These are phyloP conservation scores for Phenganax stokvisi DNA, from an alignment of 92 coral and sea anemone species.

Conservation along the genomic window DNA sequence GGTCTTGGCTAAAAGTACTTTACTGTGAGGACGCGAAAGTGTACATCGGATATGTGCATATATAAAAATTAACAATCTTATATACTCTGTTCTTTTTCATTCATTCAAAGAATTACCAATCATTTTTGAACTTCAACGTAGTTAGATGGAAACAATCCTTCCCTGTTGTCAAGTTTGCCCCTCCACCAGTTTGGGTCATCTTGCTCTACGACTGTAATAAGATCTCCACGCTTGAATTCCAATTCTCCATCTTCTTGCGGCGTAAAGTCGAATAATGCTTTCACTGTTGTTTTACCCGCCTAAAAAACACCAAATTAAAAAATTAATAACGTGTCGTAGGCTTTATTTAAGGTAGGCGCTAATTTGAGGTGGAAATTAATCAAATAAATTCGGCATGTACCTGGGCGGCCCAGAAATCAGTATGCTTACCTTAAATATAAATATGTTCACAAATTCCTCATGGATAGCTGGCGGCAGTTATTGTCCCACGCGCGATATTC, in stretches of 20 bases:
- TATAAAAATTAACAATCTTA: constrained; percentile 23
- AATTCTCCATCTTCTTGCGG: constrained; percentile 90
- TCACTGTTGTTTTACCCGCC: constrained; percentile 32
- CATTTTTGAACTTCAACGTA: constrained; percentile 51
- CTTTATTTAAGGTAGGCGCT: too few relatives aligned
- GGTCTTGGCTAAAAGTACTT: not conserved
- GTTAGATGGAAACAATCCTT: constrained; percentile 83
- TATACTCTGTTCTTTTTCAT: not conserved
- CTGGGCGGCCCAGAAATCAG: too few relatives aligned
- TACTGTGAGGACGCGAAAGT: not conserved
- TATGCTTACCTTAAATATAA: too few relatives aligned
- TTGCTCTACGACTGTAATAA: constrained; percentile 65
- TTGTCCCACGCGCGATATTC: too few relatives aligned
- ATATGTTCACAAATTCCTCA: too few relatives aligned
- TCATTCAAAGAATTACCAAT: not conserved
- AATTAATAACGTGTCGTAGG: too few relatives aligned
- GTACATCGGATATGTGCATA: constrained; percentile 8
- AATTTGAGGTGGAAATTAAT: too few relatives aligned
- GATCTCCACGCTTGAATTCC: constrained; percentile 68
- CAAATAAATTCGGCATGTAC: too few relatives aligned
- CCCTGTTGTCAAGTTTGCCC: constrained; percentile 56
- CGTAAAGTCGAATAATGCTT: constrained; percentile 52
- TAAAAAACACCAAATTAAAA: not conserved
- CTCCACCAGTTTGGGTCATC: constrained; percentile 88
- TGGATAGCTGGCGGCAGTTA: too few relatives aligned